Evolutionary conservation across 2,888 invertebrate species (phyloP).

Genomic region (Chydorus sphaericus): DNA sequence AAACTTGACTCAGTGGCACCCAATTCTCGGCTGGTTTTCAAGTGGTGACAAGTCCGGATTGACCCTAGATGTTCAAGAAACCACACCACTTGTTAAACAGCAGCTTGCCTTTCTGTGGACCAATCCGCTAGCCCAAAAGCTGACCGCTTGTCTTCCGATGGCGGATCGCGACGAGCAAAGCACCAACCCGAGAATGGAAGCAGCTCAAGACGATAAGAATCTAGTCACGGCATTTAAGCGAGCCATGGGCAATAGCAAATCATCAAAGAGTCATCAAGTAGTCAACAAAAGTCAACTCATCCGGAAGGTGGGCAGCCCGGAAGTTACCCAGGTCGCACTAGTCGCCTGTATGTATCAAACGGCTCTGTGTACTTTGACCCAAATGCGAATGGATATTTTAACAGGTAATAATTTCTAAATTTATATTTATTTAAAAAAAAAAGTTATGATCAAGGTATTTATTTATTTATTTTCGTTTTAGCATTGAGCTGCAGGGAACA

Average conservation of each 20-base stretch:
- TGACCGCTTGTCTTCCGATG: slow-evolving; percentile 7
- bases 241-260: slow-evolving; percentile 15
- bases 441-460: slow-evolving; percentile 3
- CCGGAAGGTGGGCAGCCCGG: slow-evolving; percentile 62
- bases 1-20: slow-evolving; percentile 93
- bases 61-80: slow-evolving; percentile 44
- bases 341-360: slow-evolving; percentile 87
- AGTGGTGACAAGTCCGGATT: slow-evolving; percentile 35
- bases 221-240: slow-evolving; percentile 8
- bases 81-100: slow-evolving; percentile 46
- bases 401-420: slow-evolving; percentile 41
- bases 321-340: slow-evolving; percentile 64
- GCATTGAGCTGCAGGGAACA: slow-evolving; percentile 88
- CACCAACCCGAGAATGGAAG: background rate
- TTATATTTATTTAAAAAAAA: too few relatives aligned
- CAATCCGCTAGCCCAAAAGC: slow-evolving; percentile 21
- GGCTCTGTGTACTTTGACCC: slow-evolving; percentile 73
- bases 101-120: slow-evolving; percentile 62
- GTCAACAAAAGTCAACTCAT: background rate
- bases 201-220: slow-evolving; percentile 8
- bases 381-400: slow-evolving; percentile 79
- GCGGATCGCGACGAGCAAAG: background rate
- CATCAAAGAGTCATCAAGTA: background rate
- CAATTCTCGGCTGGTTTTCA: slow-evolving; percentile 88
- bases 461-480: slow-evolving; percentile 31